A percentile compares a stretch with the other conserved stretches of the same genome.
phyloP scores from a whole-genome alignment of 2,888 invertebrate species.

The Brassicogethes aeneus region DNA sequence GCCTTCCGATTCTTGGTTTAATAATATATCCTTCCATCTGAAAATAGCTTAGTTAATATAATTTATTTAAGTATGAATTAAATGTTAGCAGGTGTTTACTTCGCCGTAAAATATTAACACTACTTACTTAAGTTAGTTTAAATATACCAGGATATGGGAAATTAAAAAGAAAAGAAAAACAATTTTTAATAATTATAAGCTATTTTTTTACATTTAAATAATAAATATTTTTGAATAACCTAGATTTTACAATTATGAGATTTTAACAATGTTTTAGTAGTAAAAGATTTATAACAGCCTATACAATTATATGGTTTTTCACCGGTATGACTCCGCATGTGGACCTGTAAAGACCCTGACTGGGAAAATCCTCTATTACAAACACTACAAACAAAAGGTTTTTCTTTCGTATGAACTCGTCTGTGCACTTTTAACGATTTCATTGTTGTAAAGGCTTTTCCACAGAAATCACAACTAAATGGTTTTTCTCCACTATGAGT shows the following conservation, averaged over 20 bases:
- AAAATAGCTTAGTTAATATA: background rate
- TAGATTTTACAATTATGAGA: conserved; percentile 19
- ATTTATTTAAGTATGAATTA: too few relatives aligned
- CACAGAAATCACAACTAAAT: conserved; percentile 30
- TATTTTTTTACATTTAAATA: too few relatives aligned
- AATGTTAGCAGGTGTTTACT: too few relatives aligned
- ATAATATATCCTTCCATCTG: conserved; percentile 3
- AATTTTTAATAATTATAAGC: background rate
- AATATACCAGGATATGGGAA: background rate
- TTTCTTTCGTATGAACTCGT: conserved; percentile 25
- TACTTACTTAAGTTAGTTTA: background rate
- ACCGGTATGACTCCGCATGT: conserved; percentile 34
- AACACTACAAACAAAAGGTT: conserved; percentile 31
- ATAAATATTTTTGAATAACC: background rate
- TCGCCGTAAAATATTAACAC: background rate
- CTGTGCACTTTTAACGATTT: conserved; percentile 43
- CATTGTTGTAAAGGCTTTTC: conserved; percentile 45
- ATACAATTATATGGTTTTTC: conserved; percentile 47
- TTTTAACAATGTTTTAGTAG: conserved; percentile 24
- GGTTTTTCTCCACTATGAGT: conserved; percentile 45
- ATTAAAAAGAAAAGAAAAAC: background rate
- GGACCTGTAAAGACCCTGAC: conserved; percentile 44
- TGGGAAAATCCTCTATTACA: conserved; percentile 47
- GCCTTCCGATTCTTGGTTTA: conserved; percentile 7
- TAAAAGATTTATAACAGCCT: conserved; percentile 27